A percentile compares a stretch with the other conserved stretches of the same genome.
phyloP scores from a whole-genome alignment of 2,888 invertebrate genomes.

The Margaritifera margaritifera region DNA sequence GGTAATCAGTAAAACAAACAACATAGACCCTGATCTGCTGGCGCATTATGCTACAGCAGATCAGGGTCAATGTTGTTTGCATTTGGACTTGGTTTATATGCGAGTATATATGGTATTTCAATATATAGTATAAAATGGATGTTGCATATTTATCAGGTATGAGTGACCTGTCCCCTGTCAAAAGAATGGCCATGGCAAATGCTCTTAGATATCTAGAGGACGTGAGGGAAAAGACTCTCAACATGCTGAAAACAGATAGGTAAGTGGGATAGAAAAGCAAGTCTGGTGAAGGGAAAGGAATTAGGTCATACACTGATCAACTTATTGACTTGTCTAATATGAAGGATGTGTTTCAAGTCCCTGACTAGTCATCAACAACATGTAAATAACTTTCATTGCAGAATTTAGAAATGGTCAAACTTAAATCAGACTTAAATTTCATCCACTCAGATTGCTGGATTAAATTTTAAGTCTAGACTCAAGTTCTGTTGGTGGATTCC shows the following conservation, averaged over 20 bases:
- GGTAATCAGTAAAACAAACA: no score
- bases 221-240: constrained; percentile 73
- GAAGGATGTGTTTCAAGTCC: background rate
- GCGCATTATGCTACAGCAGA: no score
- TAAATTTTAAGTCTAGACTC: no score
- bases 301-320: background rate
- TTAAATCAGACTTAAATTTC: no score
- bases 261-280: constrained; percentile 12
- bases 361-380: background rate
- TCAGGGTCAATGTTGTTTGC: no score
- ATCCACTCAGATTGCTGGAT: no score
- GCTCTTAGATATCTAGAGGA: constrained; percentile 63
- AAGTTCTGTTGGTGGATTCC: no score
- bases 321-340: background rate
- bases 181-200: constrained; percentile 66
- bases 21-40: no score
- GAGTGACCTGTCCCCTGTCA: constrained; percentile 66
- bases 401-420: no score
- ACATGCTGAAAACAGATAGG: constrained; percentile 79
- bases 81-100: no score
- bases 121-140: background rate
- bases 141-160: constrained; percentile 52
- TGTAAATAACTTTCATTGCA: no score
- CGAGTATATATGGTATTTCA: no score
- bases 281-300: background rate